Evolutionary conservation across 2,888 invertebrate species (phyloP), one percentile per base, ranked within the genome.

Genomic region (Tiliacea citrago): DNA sequence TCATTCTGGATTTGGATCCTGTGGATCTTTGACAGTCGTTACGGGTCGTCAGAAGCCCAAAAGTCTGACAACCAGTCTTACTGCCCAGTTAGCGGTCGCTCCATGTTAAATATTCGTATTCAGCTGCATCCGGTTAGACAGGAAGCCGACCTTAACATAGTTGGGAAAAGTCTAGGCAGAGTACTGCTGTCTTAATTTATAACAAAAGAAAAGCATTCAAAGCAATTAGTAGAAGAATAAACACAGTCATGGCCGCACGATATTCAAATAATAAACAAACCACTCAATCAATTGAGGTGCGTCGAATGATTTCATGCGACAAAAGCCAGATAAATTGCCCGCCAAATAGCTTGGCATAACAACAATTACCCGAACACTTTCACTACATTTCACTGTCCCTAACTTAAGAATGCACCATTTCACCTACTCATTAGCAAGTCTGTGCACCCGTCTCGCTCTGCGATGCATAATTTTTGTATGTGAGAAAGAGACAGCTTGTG

Each of bases 371-470:
- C 74, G 75, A 82, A 83, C 81, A 91, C 94, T 94, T 94, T 94
- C 94, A 91, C 93, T 88, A 75, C 88, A 90, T 90, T 91, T 90
- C 91, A 87, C 90, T 87, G 88, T 84, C 83, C 89, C 86, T 87
- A 88, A 81, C 80, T 87, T 81, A 83, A 88, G 91, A 88, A 91
- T 91, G 89, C 89, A 91, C 90, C 90, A 90, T 93, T 92, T 92
- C 92, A 90, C 89, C 89, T 84, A 89, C 91, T 94, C 93, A 95
- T 95, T 94, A 94, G 92, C 90, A 88, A 92, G 85, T 89, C 87
- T 81, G 62, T 51, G 63, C 61, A 51, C 70, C 85, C 85, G 84
- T 90, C 92, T 89, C 90, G 83, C 88, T 94, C 90, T 88, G 63
- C 76, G 84, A 67, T 77, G 71, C 84, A 88, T 90, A 90, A 90